Evolutionary conservation across 2,797 vertebrate genomes (phyloP).

Genomic region (Atherinosoma microstoma): DNA sequence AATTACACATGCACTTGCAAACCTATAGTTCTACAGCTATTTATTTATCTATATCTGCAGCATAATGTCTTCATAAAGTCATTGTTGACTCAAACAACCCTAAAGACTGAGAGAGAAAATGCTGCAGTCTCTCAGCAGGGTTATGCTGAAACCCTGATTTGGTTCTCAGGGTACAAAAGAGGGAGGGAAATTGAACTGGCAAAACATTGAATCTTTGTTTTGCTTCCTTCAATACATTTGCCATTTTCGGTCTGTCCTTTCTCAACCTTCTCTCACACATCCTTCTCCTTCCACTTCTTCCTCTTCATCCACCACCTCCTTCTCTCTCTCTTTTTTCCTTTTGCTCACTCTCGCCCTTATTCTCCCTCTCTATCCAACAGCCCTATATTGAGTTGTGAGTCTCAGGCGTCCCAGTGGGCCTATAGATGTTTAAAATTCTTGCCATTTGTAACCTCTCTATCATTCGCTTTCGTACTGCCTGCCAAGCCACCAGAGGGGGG

Average conservation of each 20-base stretch:
- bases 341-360: conserved; percentile 36
- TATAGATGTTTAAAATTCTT: conserved; percentile 82
- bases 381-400: conserved; percentile 76
- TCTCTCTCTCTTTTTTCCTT: background rate
- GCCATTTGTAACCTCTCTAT: conserved; percentile 80
- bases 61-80: conserved; percentile 12
- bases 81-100: conserved; percentile 39
- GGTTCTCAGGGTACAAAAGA: conserved; percentile 27
- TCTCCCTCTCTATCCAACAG: conserved; percentile 50
- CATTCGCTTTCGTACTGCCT: conserved; percentile 67
- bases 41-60: conserved; percentile 29
- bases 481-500: conserved; percentile 67
- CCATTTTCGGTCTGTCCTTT: conserved; percentile 24
- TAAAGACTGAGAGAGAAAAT: conserved; percentile 20
- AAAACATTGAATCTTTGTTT: conserved; percentile 70
- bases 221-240: conserved; percentile 51
- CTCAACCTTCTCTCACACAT: background rate
- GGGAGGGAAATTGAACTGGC: conserved; percentile 66
- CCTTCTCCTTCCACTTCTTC: background rate
- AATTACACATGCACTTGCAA: conserved; percentile 26
- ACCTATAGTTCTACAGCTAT: conserved; percentile 23
- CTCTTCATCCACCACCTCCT: background rate
- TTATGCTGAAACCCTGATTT: conserved; percentile 35
- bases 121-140: conserved; percentile 23
- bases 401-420: conserved; percentile 62